phyloP scores from a whole-genome alignment of 37 sponge, comb jelly and placozoan genomes.

The Amphimedon queenslandica region DNA sequence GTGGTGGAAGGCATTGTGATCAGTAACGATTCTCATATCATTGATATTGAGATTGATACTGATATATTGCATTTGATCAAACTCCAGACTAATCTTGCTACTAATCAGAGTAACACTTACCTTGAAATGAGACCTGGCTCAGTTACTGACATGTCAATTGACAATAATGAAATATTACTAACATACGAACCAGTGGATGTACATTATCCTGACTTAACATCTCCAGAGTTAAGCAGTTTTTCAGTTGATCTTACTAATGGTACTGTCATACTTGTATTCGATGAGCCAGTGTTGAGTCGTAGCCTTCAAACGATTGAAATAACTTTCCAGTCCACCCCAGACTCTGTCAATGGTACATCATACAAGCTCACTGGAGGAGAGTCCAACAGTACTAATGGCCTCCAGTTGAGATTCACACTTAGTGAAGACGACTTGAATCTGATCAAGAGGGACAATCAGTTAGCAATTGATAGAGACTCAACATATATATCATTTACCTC shows the following conservation, averaged over 20 bases:
- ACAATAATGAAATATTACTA: constrained; percentile 13
- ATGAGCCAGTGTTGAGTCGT: constrained; percentile 69
- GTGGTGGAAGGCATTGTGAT: constrained; percentile 19
- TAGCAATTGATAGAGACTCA: constrained; percentile 40
- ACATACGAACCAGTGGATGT: constrained; percentile 1
- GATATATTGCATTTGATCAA: constrained; percentile 65
- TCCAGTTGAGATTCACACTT: constrained; percentile 40
- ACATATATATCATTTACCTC: constrained; percentile 58
- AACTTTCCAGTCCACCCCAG: constrained; percentile 60
- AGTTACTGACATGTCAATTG: constrained; percentile 50
- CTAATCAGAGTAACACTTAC: constrained; percentile 43
- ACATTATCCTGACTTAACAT: constrained; percentile 24
- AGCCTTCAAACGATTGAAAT: constrained; percentile 50
- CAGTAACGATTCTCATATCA: constrained; percentile 27
- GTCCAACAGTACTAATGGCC: constrained; percentile 59
- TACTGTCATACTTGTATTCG: constrained; percentile 48
- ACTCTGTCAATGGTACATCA: constrained; percentile 11
- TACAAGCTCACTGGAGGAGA: constrained; percentile 59
- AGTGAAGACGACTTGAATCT: constrained; percentile 54
- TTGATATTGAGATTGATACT: constrained; percentile 49
- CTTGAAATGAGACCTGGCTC: constrained; percentile 19
- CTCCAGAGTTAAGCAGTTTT: constrained; percentile 47
- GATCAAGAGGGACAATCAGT: constrained; percentile 63
- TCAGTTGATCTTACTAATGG: constrained; percentile 56
- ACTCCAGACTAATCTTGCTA: constrained; percentile 52